phyloP scores from a whole-genome alignment of 2,113 vertebrate genomes.

The Mola mola region DNA sequence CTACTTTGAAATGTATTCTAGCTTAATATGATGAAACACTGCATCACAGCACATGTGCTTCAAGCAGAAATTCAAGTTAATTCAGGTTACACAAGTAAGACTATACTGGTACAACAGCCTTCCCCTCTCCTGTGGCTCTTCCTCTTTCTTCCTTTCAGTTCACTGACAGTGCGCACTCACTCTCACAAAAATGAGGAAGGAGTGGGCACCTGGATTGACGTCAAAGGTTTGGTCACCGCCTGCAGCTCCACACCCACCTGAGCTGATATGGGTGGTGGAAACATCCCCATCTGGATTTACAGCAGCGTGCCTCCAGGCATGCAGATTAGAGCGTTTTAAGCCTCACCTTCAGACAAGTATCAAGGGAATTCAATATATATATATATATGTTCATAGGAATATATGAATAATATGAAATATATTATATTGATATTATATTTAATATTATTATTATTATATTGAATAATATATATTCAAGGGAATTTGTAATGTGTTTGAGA shows the following conservation, averaged over 20 bases:
- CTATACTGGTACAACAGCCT: neutral
- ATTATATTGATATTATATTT: no score
- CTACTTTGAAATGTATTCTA: no score
- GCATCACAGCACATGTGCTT: neutral
- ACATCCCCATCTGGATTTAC: conserved; percentile 22
- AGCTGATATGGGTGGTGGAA: conserved; percentile 12
- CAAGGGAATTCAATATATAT: no score
- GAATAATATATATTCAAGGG: no score
- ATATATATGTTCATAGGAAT: no score
- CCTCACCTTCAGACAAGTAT: no score
- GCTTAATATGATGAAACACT: no score
- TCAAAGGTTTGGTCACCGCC: conserved; percentile 1
- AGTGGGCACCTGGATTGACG: conserved; percentile 14
- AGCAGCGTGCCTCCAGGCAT: conserved; percentile 6
- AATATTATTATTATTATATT: no score
- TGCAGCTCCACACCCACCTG: conserved; percentile 18
- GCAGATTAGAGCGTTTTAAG: no score
- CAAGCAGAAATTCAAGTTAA: neutral
- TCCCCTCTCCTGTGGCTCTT: neutral
- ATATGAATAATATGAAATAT: no score
- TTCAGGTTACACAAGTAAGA: neutral
- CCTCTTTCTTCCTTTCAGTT: neutral
- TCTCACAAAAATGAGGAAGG: neutral
- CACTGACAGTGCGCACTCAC: neutral
- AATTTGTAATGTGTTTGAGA: no score